A percentile compares a stretch with the other conserved stretches of the same genome.
Evolutionary conservation across 2,797 vertebrate genomes (phyloP).

Genomic region (Gephyroberyx darwinii): DNA sequence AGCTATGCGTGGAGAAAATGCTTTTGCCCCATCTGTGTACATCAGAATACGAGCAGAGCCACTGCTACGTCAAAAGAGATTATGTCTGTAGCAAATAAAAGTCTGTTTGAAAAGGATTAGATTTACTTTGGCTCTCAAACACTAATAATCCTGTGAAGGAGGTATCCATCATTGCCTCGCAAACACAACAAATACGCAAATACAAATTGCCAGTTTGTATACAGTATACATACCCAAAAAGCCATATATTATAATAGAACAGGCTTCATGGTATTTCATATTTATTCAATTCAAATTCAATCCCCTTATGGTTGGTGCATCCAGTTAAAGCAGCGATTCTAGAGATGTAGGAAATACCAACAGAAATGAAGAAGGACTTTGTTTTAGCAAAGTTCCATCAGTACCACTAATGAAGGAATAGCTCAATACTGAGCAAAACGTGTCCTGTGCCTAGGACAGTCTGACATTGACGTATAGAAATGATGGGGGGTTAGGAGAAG

Average conservation of each 20-base stretch:
- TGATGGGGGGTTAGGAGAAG: background rate
- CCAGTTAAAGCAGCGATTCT: slow-evolving; percentile 46
- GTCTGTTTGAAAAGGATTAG: slow-evolving; percentile 61
- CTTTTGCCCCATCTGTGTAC: slow-evolving; percentile 12
- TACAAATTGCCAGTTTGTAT: slow-evolving; percentile 11
- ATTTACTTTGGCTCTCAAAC: slow-evolving; percentile 45
- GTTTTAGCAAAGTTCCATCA: background rate
- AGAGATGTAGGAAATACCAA: background rate
- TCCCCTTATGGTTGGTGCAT: slow-evolving; percentile 20
- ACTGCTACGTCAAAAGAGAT: slow-evolving; percentile 53
- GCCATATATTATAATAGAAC: background rate
- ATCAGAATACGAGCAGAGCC: slow-evolving; percentile 24
- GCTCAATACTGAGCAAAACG: slow-evolving; percentile 43
- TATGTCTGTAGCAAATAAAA: slow-evolving; percentile 51
- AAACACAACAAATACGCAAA: slow-evolving; percentile 2
- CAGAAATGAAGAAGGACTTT: background rate
- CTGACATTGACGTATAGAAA: slow-evolving; percentile 21
- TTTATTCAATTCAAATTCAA: slow-evolving; percentile 32
- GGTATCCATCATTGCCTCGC: slow-evolving; percentile 30
- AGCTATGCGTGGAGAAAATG: slow-evolving; percentile 40
- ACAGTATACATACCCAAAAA: background rate
- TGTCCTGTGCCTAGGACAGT: slow-evolving; percentile 8
- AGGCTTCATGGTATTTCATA: slow-evolving; percentile 12
- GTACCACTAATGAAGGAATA: slow-evolving; percentile 28
- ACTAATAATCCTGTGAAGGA: slow-evolving; percentile 14